phyloP scores from a whole-genome alignment of 2,797 vertebrate genomes.

The Gobio occitaniae region DNA sequence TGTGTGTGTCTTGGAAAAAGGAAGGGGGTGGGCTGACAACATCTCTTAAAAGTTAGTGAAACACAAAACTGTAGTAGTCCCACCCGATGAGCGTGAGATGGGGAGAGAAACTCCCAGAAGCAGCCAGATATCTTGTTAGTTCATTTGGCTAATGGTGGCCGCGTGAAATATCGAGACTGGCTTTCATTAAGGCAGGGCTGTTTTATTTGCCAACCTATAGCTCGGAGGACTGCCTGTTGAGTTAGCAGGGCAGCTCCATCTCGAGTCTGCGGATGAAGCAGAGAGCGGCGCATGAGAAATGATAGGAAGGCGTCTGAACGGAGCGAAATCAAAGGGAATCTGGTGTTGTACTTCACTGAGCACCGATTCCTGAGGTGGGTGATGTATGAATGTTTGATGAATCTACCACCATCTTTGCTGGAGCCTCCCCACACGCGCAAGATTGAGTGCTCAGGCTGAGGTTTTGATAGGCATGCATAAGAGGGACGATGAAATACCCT shows the following conservation, averaged over 20 bases:
- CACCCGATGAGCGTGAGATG: background rate
- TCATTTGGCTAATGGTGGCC: conserved; percentile 39
- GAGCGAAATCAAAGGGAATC: conserved; percentile 68
- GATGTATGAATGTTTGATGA: conserved; percentile 67
- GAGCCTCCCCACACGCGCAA: conserved; percentile 52
- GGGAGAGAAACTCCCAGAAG: background rate
- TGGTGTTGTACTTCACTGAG: conserved; percentile 57
- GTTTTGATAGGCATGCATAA: conserved; percentile 62
- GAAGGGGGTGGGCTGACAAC: too few species aligned
- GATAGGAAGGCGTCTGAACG: conserved; percentile 55
- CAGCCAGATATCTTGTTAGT: conserved; percentile 34
- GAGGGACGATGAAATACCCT: conserved; percentile 58
- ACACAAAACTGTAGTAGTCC: background rate
- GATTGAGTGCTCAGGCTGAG: conserved; percentile 57
- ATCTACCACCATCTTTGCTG: conserved; percentile 53
- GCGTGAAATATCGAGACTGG: conserved; percentile 40
- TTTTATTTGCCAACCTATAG: conserved; percentile 33
- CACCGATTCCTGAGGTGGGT: conserved; percentile 62
- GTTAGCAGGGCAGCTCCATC: conserved; percentile 45
- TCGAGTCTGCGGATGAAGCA: conserved; percentile 57
- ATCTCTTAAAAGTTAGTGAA: conserved; percentile 13
- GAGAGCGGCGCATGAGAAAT: conserved; percentile 58
- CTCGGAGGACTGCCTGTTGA: conserved; percentile 58
- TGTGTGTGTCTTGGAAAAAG: too few species aligned
- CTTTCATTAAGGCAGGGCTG: conserved; percentile 41